Evolutionary conservation across 2,797 vertebrate species (phyloP).

Genomic region (Enteromius argenteus): DNA sequence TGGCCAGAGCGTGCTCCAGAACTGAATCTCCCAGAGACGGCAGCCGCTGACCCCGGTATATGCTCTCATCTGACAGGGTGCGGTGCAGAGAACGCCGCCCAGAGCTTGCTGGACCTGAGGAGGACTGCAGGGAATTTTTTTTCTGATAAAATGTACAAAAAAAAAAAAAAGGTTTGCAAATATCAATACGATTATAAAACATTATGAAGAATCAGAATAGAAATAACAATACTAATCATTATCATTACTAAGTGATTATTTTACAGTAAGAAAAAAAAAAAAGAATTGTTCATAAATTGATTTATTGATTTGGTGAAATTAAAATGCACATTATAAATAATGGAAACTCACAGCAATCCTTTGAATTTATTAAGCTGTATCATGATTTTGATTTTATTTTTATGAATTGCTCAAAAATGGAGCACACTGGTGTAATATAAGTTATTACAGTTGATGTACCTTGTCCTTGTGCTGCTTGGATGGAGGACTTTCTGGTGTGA

Average conservation of each 20-base stretch:
- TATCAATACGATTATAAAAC: background rate
- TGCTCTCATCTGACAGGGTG: conserved; percentile 97
- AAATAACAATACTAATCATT: background rate
- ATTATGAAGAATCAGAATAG: background rate
- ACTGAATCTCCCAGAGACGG: conserved; percentile 81
- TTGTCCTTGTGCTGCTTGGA: conserved; percentile 81
- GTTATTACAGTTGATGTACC: conserved; percentile 70
- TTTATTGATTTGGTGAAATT: background rate
- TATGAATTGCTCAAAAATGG: background rate
- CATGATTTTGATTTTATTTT: background rate
- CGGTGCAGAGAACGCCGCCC: conserved; percentile 91
- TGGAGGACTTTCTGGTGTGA: conserved; percentile 81
- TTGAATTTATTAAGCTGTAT: background rate
- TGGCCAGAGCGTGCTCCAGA: conserved; percentile 85
- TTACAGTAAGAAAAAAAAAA: background rate
- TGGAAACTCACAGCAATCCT: background rate
- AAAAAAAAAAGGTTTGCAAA: background rate
- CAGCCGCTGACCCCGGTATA: conserved; percentile 93
- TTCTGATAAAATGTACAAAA: background rate
- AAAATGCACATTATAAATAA: background rate
- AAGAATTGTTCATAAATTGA: background rate
- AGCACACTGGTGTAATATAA: background rate
- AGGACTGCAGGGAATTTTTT: conserved; percentile 49
- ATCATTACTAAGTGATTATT: background rate
- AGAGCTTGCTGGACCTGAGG: conserved; percentile 81